These are phyloP conservation scores for Strigops habroptila DNA, from an alignment of 2,113 vertebrate species.

Conservation along the genomic window DNA sequence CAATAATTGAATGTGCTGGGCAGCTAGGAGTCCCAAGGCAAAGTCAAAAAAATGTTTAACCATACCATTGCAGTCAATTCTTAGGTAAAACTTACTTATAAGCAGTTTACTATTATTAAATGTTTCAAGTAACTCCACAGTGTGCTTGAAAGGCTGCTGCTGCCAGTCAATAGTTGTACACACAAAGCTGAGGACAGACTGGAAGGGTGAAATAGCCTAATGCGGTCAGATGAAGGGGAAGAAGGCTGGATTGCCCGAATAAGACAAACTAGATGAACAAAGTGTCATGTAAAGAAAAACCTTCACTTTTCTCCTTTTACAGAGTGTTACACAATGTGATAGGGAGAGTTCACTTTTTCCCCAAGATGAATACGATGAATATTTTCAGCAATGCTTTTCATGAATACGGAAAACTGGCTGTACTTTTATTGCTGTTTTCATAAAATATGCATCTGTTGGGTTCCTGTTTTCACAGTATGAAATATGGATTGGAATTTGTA, in stretches of 20 bases:
- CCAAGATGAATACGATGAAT: not conserved
- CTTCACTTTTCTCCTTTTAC: not conserved
- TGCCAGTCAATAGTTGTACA: not conserved
- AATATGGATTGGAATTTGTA: constrained; percentile 4
- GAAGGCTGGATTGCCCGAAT: not conserved
- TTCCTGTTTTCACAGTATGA: constrained; percentile 34
- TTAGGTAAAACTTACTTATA: constrained; percentile 19
- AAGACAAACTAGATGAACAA: not conserved
- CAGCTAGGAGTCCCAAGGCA: not conserved
- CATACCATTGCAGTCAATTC: not conserved
- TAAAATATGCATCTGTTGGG: constrained; percentile 54
- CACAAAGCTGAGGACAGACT: not conserved
- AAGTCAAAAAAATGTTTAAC: not conserved
- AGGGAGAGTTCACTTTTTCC: constrained; percentile 38
- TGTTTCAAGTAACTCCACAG: not conserved
- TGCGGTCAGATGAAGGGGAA: not conserved
- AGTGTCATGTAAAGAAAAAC: not conserved
- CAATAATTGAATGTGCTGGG: not conserved
- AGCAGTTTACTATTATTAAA: constrained; percentile 40
- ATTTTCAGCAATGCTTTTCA: constrained; percentile 43
- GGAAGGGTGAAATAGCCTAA: not conserved
- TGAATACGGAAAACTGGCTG: constrained; percentile 65
- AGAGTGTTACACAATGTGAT: not conserved
- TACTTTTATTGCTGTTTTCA: constrained; percentile 54
- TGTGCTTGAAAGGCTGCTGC: not conserved